Percentiles rank a stretch among this genome's conserved stretches.
phyloP scores from a whole-genome alignment of 2,113 vertebrate species.

The Xiphorhynchus elegans region DNA sequence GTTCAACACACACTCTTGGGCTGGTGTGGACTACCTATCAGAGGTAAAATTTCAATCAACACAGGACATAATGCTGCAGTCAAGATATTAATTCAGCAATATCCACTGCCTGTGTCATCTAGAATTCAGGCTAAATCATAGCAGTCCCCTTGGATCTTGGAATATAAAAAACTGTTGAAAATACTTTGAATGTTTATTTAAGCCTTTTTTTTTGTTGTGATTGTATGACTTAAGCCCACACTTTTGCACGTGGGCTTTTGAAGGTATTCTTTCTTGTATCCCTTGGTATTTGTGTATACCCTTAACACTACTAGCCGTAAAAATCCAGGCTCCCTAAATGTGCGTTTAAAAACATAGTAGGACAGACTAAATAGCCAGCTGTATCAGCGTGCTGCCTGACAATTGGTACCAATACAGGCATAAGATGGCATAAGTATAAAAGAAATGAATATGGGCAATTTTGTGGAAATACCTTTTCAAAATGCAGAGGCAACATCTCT shows the following conservation, averaged over 20 bases:
- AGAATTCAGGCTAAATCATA: background rate
- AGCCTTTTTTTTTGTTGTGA: background rate
- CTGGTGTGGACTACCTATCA: background rate
- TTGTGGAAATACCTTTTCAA: background rate
- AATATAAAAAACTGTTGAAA: background rate
- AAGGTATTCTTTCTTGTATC: background rate
- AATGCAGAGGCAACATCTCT: background rate
- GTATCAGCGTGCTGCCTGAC: background rate
- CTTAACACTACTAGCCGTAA: background rate
- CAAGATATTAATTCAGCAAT: background rate
- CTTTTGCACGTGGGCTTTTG: background rate
- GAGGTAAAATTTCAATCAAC: background rate
- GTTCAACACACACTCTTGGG: background rate
- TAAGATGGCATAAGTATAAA: background rate
- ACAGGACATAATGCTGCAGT: background rate
- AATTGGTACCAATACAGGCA: background rate
- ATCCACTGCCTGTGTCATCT: background rate
- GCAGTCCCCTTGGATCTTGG: background rate
- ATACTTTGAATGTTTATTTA: background rate
- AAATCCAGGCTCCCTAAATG: background rate
- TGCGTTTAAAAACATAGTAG: background rate
- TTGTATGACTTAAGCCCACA: background rate
- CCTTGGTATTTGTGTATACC: background rate
- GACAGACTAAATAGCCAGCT: background rate
- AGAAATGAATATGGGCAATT: background rate